Evolutionary conservation across 1,140 invertebrate genomes (phyloP).

Genomic region (Cotesia vestalis): DNA sequence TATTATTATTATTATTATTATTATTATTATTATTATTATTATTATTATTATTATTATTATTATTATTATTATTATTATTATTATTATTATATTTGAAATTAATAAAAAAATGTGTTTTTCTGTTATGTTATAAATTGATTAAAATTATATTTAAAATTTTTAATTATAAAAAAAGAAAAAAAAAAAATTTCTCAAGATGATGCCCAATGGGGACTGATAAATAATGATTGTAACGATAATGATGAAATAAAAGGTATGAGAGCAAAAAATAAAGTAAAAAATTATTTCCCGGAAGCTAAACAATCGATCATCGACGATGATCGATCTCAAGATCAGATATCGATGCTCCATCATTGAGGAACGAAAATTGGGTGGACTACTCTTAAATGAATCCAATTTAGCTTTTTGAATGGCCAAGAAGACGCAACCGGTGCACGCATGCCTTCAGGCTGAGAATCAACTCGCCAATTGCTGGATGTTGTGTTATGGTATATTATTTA

Average conservation of each 20-base stretch:
- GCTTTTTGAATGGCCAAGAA: conserved; percentile 21
- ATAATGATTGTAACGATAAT: background rate
- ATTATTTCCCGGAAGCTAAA: conserved; percentile 21
- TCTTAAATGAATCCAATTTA: conserved; percentile 21
- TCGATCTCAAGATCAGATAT: background rate
- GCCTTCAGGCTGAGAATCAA: background rate
- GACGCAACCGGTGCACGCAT: conserved; percentile 26
- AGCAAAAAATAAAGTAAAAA: background rate
- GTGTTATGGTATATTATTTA: no score
- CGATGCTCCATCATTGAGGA: conserved; percentile 14
- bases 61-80: no score
- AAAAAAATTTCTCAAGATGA: no score
- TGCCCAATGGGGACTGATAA: no score
- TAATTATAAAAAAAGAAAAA: no score
- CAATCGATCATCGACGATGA: conserved; percentile 18
- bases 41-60: no score
- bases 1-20: no score
- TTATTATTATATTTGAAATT: no score
- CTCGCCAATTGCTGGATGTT: background rate
- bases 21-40: no score
- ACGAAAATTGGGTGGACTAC: conserved; percentile 17
- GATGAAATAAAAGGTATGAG: background rate
- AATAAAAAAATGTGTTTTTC: no score
- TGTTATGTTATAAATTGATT: no score
- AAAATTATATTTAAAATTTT: no score